A percentile compares a stretch with the other conserved stretches of the same genome.
These are phyloP conservation scores for Sinella curviseta DNA, from an alignment of 1,140 invertebrate species.

Conservation along the genomic window DNA sequence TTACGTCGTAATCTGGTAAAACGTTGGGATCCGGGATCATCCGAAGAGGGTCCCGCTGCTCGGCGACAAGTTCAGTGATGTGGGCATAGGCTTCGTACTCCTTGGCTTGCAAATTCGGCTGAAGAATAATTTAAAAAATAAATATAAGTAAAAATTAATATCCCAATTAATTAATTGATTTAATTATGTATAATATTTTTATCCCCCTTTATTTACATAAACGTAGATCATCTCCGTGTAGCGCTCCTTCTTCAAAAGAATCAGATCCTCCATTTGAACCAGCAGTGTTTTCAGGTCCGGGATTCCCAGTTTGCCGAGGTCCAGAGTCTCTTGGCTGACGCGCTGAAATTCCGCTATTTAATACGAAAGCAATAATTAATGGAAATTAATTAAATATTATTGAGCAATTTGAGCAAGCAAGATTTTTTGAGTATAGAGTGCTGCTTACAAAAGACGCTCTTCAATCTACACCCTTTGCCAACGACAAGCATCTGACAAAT, in stretches of 20 bases:
- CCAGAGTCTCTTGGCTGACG: not conserved
- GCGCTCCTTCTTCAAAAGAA: not conserved
- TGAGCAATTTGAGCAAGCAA: not conserved
- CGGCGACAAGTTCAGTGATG: not conserved
- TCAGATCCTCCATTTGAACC: not conserved
- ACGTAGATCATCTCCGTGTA: not conserved
- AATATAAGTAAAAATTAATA: not conserved
- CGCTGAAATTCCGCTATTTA: not conserved
- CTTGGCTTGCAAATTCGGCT: not conserved
- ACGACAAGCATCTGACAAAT: not conserved
- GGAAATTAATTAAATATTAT: not conserved
- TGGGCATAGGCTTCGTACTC: not conserved
- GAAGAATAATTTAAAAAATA: not conserved
- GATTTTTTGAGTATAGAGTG: no score
- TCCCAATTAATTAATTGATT: no score
- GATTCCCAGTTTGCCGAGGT: not conserved
- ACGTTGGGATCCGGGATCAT: not conserved
- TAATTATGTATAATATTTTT: no score
- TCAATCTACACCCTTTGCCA: not conserved
- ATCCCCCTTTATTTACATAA: not conserved
- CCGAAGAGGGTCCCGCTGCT: not conserved
- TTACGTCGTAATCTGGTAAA: not conserved
- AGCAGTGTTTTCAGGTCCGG: not conserved
- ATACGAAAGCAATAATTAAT: not conserved
- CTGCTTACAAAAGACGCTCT: not conserved